Evolutionary conservation across 2,113 vertebrate genomes (phyloP).

Genomic region (Maccullochella peelii): DNA sequence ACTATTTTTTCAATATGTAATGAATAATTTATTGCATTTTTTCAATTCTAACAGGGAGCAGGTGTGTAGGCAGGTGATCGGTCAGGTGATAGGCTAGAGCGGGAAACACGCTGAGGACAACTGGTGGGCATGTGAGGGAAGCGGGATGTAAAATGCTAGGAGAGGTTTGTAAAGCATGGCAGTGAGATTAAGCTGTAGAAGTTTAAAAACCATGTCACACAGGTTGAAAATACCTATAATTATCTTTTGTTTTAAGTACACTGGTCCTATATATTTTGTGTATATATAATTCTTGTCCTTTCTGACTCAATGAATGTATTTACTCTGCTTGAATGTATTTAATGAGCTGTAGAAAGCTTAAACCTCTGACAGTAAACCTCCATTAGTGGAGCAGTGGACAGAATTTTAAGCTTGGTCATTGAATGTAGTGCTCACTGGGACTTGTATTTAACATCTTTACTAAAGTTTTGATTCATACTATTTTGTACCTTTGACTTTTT

Average conservation of each 20-base stretch:
- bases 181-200: background rate
- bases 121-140: background rate
- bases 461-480: background rate
- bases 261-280: background rate
- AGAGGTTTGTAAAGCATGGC: background rate
- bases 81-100: background rate
- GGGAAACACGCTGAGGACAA: background rate
- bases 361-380: constrained; percentile 16
- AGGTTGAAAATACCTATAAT: background rate
- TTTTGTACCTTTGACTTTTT: background rate
- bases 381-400: constrained; percentile 8
- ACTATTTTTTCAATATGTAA: too few species aligned
- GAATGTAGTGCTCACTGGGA: background rate
- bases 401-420: constrained; percentile 2
- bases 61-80: constrained; percentile 6
- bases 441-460: background rate
- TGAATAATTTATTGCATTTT: background rate
- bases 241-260: background rate
- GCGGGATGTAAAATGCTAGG: background rate
- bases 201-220: background rate
- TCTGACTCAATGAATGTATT: too few species aligned
- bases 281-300: background rate
- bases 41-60: constrained; percentile 6
- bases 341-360: constrained; percentile 33
- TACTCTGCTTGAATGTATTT: constrained; percentile 20